Evolutionary conservation across 2,797 vertebrate species (phyloP).

Genomic region (Gambelia wislizenii): DNA sequence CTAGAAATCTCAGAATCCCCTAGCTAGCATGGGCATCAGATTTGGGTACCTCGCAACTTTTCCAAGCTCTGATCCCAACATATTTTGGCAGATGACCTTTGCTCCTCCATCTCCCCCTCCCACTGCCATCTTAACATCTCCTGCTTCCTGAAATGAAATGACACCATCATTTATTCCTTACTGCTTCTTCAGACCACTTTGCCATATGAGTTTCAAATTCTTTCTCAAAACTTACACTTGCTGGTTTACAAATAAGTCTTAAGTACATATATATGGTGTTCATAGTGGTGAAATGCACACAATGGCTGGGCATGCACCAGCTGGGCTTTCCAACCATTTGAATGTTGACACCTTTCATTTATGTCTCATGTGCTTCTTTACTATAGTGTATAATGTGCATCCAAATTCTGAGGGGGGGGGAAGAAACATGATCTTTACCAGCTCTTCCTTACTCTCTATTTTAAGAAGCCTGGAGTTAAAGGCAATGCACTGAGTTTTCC

Average conservation of each 20-base stretch:
- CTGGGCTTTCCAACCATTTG: background rate
- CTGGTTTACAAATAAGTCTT: background rate
- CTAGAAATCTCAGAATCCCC: too few relatives aligned
- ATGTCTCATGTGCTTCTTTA: background rate
- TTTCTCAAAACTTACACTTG: background rate
- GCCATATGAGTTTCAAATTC: background rate
- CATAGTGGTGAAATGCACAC: background rate
- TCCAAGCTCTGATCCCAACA: too few relatives aligned
- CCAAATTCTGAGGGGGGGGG: background rate
- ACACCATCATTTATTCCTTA: background rate
- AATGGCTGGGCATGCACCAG: too few relatives aligned
- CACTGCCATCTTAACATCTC: background rate
- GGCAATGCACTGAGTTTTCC: conserved; percentile 58
- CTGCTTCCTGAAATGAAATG: background rate
- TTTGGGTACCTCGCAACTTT: too few relatives aligned
- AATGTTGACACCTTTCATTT: background rate
- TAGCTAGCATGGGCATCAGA: too few relatives aligned
- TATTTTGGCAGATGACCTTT: background rate
- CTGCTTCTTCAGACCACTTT: background rate
- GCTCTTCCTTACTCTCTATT: conserved; percentile 64
- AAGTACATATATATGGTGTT: background rate
- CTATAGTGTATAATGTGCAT: background rate
- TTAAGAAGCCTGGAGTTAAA: conserved; percentile 68
- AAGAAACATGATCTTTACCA: conserved; percentile 63
- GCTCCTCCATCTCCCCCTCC: background rate